Percentiles rank a stretch among this genome's conserved stretches.
phyloP scores from a whole-genome alignment of 2,888 invertebrate genomes.

The Epicampocera succincta region DNA sequence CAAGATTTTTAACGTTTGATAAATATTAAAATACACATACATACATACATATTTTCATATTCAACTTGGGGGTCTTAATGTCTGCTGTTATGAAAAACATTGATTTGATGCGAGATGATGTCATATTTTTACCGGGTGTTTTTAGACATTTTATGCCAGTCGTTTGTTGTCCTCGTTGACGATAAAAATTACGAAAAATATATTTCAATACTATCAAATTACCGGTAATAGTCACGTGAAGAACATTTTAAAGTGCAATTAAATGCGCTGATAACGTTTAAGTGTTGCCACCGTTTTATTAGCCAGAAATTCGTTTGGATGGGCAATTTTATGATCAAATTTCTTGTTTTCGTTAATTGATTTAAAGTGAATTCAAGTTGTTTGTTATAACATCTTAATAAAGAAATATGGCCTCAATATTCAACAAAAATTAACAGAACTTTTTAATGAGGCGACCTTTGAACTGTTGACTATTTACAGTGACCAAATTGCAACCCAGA shows the following conservation, averaged over 20 bases:
- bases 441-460: no score
- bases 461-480: no score
- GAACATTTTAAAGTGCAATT: not conserved
- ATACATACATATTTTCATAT: conserved; percentile 1
- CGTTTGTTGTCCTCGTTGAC: conserved; percentile 40
- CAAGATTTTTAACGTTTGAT: conserved; percentile 76
- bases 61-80: conserved; percentile 56
- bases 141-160: conserved; percentile 13
- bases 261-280: not conserved
- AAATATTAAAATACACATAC: conserved; percentile 32
- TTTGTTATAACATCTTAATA: no score
- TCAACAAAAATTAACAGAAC: no score
- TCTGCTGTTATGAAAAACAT: conserved; percentile 24
- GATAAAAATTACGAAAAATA: conserved; percentile 15
- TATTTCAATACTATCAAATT: conserved; percentile 36
- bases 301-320: no score
- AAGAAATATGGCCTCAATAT: no score
- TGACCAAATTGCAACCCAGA: no score
- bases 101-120: conserved; percentile 41
- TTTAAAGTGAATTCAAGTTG: no score
- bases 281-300: no score
- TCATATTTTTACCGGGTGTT: conserved; percentile 19
- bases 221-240: not conserved
- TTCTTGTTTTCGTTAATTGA: no score
- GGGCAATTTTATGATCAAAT: no score